These are phyloP conservation scores for Amphipoea lucens DNA, from an alignment of 2,888 invertebrate genomes.

Conservation along the genomic window DNA sequence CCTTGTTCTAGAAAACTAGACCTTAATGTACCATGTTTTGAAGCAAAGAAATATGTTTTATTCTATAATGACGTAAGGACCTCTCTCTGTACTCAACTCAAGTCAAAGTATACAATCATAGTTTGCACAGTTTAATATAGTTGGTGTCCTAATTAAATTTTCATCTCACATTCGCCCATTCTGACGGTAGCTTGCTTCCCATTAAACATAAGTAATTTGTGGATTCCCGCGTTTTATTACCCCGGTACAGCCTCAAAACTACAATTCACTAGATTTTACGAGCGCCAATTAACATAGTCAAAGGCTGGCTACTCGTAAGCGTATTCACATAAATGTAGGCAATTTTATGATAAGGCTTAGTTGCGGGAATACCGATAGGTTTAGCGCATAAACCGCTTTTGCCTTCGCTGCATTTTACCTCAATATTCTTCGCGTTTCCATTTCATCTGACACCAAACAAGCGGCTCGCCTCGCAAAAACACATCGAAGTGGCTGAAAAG, in stretches of 20 bases:
- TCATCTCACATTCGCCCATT: constrained; percentile 20
- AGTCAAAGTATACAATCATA: constrained; percentile 9
- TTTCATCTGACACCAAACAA: constrained; percentile 44
- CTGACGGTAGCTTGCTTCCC: constrained; percentile 17
- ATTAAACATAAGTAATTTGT: constrained; percentile 57
- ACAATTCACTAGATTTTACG: constrained; percentile 62
- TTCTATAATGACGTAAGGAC: neutral
- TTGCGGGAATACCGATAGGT: constrained; percentile 31
- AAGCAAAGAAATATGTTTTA: too few species aligned
- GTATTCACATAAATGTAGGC: constrained; percentile 46
- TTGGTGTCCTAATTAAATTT: constrained; percentile 12
- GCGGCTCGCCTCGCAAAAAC: constrained; percentile 15
- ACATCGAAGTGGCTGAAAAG: constrained; percentile 23
- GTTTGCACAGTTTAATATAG: neutral
- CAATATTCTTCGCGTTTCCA: constrained; percentile 39
- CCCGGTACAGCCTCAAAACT: constrained; percentile 21
- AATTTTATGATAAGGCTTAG: constrained; percentile 44
- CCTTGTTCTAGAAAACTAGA: neutral
- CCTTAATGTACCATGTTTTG: too few species aligned
- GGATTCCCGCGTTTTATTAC: constrained; percentile 49
- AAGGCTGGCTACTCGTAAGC: constrained; percentile 39
- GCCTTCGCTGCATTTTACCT: constrained; percentile 29
- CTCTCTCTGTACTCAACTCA: neutral
- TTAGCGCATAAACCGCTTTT: constrained; percentile 39
- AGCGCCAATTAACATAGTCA: constrained; percentile 51